Evolutionary conservation across 2,888 invertebrate genomes (phyloP).

Genomic region (Odontothrips loti): DNA sequence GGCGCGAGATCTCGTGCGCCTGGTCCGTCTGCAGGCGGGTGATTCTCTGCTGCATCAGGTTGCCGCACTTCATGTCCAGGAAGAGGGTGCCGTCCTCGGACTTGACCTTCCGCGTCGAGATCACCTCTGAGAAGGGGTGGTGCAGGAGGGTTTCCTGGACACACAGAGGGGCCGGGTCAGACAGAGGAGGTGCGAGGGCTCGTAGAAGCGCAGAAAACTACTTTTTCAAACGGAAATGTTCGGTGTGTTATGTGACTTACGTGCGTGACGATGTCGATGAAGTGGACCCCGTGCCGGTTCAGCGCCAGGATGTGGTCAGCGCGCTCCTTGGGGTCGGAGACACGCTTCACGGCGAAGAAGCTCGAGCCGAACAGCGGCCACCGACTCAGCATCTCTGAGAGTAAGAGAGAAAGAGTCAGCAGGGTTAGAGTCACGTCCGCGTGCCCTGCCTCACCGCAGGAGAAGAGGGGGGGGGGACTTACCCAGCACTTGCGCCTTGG

Average conservation of each 20-base stretch:
- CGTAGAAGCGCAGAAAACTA: no score
- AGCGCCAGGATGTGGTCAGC: constrained; percentile 89
- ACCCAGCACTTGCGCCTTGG: constrained; percentile 71
- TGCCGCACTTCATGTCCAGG: constrained; percentile 96
- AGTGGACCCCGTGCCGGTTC: constrained; percentile 88
- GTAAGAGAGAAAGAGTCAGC: neutral
- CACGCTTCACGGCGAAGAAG: constrained; percentile 92
- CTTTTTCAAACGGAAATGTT: constrained; percentile 29
- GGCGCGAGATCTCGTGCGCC: constrained; percentile 92
- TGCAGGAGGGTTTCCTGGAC: constrained; percentile 78
- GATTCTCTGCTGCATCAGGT: constrained; percentile 91
- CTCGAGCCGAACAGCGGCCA: constrained; percentile 98
- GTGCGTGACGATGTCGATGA: constrained; percentile 87
- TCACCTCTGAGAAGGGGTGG: constrained; percentile 92
- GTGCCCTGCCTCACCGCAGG: neutral
- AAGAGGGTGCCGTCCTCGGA: constrained; percentile 88
- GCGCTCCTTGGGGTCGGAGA: constrained; percentile 66
- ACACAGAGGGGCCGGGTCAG: constrained; percentile 10
- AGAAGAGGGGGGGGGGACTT: constrained; percentile 36
- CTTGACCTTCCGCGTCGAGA: constrained; percentile 86
- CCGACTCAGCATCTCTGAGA: constrained; percentile 78
- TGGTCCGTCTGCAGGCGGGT: constrained; percentile 95
- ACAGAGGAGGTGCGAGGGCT: no score
- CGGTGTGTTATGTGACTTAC: constrained; percentile 50
- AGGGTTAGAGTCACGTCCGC: neutral